These are phyloP conservation scores for Brachyhypopomus occidentalis DNA, from an alignment of 2,113 vertebrate species.

Conservation along the genomic window DNA sequence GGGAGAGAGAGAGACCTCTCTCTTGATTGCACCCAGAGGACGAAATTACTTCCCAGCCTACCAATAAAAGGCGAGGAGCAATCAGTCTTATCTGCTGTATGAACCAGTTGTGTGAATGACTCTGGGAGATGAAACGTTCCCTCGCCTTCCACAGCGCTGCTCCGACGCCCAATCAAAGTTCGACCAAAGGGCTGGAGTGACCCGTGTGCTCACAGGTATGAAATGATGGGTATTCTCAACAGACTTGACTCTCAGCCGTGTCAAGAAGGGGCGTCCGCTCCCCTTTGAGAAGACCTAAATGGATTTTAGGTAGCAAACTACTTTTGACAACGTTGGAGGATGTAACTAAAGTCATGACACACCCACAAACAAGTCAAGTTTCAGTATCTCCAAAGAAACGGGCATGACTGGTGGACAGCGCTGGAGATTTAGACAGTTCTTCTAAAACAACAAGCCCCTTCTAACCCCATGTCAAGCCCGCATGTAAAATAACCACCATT, in stretches of 20 bases:
- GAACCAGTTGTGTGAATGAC: background rate
- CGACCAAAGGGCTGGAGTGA: background rate
- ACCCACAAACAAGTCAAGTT: background rate
- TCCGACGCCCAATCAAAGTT: background rate
- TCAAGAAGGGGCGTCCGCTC: background rate
- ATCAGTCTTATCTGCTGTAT: slow-evolving; percentile 6
- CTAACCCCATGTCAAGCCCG: too few relatives aligned
- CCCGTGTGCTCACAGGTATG: background rate
- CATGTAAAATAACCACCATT: too few relatives aligned
- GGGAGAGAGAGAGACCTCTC: background rate
- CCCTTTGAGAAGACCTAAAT: background rate
- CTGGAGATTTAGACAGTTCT: background rate
- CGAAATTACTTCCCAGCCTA: slow-evolving; percentile 35
- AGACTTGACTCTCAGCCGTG: background rate
- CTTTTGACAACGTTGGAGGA: slow-evolving; percentile 1
- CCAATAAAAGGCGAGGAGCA: background rate
- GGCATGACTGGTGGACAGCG: background rate
- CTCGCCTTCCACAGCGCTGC: background rate
- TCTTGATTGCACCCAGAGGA: slow-evolving; percentile 31
- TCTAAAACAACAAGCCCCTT: too few relatives aligned
- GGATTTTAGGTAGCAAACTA: background rate
- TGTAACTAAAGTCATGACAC: background rate
- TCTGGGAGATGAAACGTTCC: background rate
- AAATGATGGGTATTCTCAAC: slow-evolving; percentile 7
- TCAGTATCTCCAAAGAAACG: background rate